phyloP scores from a whole-genome alignment of 2,888 invertebrate genomes.

The Drosophila anomalata region DNA sequence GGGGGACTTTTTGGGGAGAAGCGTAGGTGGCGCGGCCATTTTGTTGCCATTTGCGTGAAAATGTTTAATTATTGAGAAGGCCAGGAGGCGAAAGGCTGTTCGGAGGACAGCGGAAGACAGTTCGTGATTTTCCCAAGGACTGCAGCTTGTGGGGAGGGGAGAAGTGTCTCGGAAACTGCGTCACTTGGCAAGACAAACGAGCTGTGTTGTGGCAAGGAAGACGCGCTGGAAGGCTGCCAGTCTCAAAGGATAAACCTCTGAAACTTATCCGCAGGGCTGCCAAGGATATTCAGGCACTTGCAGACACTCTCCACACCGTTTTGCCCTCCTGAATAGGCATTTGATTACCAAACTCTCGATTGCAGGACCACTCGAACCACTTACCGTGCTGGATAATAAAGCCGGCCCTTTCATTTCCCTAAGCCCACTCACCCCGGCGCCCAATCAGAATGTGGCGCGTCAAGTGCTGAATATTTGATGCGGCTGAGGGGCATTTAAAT shows the following conservation, averaged over 20 bases:
- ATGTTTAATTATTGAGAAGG: conserved; percentile 46
- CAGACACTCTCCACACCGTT: too few species aligned
- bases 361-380: neutral
- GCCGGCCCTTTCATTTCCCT: neutral
- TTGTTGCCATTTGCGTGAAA: conserved; percentile 42
- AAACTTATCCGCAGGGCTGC: neutral
- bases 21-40: conserved; percentile 6
- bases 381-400: neutral
- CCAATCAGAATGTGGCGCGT: conserved; percentile 6
- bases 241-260: neutral
- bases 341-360: neutral
- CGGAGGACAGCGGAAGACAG: conserved; percentile 4
- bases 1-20: conserved; percentile 15
- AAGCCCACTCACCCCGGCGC: neutral
- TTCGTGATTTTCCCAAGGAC: conserved; percentile 24
- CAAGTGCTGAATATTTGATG: conserved; percentile 25
- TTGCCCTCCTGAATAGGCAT: neutral
- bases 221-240: neutral
- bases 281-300: neutral
- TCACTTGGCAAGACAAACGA: neutral
- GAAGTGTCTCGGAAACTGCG: neutral
- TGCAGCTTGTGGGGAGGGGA: conserved; percentile 12
- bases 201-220: neutral
- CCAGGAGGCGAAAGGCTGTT: neutral
- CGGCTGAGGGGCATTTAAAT: neutral